These are phyloP conservation scores for Pomacea maculata DNA, from an alignment of 1,140 invertebrate species.

Conservation along the genomic window DNA sequence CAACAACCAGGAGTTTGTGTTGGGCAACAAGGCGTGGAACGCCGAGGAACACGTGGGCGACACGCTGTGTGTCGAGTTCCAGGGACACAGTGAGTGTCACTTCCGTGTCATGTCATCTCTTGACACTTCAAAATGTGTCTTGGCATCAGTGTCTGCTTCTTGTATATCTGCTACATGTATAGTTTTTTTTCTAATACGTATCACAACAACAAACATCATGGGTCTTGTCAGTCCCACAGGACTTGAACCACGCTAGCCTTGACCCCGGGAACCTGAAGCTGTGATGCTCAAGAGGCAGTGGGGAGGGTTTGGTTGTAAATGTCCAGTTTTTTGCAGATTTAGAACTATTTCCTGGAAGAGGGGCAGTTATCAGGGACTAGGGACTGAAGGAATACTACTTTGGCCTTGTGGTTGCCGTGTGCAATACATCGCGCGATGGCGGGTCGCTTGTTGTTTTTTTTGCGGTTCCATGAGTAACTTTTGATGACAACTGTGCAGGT, in stretches of 20 bases:
- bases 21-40: conserved; percentile 26
- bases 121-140: background rate
- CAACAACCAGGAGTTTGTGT: conserved; percentile 19
- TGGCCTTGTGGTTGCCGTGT: too few species aligned
- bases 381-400: too few species aligned
- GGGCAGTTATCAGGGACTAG: too few species aligned
- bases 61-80: conserved; percentile 18
- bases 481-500: background rate
- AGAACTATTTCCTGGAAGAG: too few species aligned
- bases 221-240: background rate
- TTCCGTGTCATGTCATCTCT: too few species aligned
- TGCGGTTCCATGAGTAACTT: background rate
- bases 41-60: conserved; percentile 26
- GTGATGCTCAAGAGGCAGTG: too few species aligned
- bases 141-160: background rate
- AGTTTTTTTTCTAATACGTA: background rate
- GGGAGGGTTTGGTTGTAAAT: too few species aligned
- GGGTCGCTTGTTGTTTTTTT: too few species aligned
- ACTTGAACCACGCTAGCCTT: too few species aligned
- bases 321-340: too few species aligned
- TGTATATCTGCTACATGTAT: background rate
- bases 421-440: too few species aligned
- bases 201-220: background rate
- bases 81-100: conserved; percentile 14
- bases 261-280: too few species aligned